Base-by-base conservation (phyloP, 2,888 invertebrate genomes). In the Chymomyza caudatula region DNA sequence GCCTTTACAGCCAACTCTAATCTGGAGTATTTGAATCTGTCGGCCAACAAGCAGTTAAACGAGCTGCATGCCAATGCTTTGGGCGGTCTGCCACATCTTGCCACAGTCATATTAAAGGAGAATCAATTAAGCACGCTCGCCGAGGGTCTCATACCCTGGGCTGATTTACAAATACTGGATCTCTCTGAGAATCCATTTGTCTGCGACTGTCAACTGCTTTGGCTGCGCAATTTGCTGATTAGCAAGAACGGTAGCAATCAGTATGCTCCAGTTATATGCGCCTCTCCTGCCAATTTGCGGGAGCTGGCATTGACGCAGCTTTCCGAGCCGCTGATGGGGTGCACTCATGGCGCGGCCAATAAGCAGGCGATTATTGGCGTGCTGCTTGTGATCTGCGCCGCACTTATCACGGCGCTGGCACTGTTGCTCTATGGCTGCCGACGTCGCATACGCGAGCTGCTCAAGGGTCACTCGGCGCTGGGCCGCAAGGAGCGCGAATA, bases 401-500 rank as follows among this genome's bases (percentile, higher is more conserved):
- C 95, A 8, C 90, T 94, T 3, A 91, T 96, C 57, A 94, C 94
- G 1, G 93, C 94, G 0, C 89, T 96, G 59, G 94, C 94, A 3
- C 91, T 96, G 73, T 92, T 96, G 54, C 91, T 96, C 69, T 96
- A 96, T 89, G 92, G 95, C 80, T 96, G 95, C 88, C 93, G 96
- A 29, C 94, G 95, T 72, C 94, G 94, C 85, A 90, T 97, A 79
- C 94, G 95, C 51, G 96, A 96, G 86, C 94, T 95, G 62, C 92
- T 97, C 64, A 96, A 96, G 88, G 96, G 94, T 42, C 90, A 90
- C 69, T 90, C 90, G 3, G 90, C 91, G 3, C 71, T 91, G 54
- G 91, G 90, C 0, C 92, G 95, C 47, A 96, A 96, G 88, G 96
- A 96, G 90, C 94, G 96, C 77, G 96, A 96, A 88, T 96, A 96